A percentile compares a stretch with the other conserved stretches of the same genome.
phyloP scores from a whole-genome alignment of 1,140 invertebrate genomes.

The Sycophila sp. region DNA sequence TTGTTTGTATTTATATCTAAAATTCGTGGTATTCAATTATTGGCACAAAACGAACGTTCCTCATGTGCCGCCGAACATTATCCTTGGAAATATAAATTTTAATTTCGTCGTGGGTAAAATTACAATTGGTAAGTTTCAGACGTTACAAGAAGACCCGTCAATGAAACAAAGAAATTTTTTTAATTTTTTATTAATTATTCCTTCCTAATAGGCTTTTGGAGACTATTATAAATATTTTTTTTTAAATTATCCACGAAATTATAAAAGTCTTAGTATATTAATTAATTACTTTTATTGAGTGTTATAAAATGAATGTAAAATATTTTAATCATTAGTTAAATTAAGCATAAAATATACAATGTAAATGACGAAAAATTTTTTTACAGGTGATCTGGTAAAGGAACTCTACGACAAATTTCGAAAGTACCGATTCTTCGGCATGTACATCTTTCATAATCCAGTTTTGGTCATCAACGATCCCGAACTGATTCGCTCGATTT shows the following conservation, averaged over 20 bases:
- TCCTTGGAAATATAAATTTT: conserved; percentile 65
- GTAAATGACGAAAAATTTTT: too few species aligned
- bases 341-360: too few species aligned
- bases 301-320: too few species aligned
- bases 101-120: conserved; percentile 52
- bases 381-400: conserved; percentile 39
- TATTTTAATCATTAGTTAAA: too few species aligned
- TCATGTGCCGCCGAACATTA: conserved; percentile 52
- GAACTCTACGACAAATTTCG: conserved; percentile 43
- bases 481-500: conserved; percentile 63
- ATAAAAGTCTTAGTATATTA: too few species aligned
- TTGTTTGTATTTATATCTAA: too few species aligned
- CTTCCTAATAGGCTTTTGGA: not conserved
- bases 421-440: conserved; percentile 52
- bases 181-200: not conserved
- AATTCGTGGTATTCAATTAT: conserved; percentile 47
- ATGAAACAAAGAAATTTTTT: not conserved
- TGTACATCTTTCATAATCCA: conserved; percentile 65
- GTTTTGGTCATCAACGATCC: conserved; percentile 65
- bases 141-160: too few species aligned
- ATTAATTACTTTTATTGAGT: too few species aligned
- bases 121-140: conserved; percentile 39
- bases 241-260: not conserved
- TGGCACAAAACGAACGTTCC: conserved; percentile 53
- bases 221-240: not conserved